Base-by-base conservation (phyloP, 2,113 vertebrate genomes). In the Brachirus orientalis region DNA sequence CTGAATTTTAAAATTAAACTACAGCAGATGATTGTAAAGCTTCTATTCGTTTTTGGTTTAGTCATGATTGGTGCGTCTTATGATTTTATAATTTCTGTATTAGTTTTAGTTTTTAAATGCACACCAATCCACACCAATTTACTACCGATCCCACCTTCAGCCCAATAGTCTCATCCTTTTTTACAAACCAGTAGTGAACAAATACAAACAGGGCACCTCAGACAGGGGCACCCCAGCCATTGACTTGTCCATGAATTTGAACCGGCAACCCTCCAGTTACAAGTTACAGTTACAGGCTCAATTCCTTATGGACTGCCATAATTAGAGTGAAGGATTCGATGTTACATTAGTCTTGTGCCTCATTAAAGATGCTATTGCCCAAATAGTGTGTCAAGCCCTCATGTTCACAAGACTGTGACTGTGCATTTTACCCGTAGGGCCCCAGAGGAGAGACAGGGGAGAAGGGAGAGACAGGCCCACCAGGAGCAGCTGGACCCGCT, bases 401-500 rank as follows among this genome's bases (percentile, higher is more conserved):
- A 52, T 10, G 12, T 16, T 78, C 56, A 75, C 56, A 70, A 47
- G 44, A 51, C 13, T 46, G 3, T 71, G 54, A 22, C 38, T 3
- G 8, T 80, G 19, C 14, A 3, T 76, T 41, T 83, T 41, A 17
- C 6, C 50, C 53, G 3, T 77, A 99, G 98, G 98, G 98, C 52
- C 89, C 90, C 10, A 96, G 95, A 95, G 98, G 98, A 86, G 97
- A 99, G 77, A 89, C 92, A 16, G 98, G 98, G 68, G 97, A 99
- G 84, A 99, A 99, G 84, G 98, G 98, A 74, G 98, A 99, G 82
- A 92, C 96, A 17, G 98, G 98, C n/a, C 95, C 96, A 1, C 96
- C 98, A 0, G 98, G 98, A 77, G 95, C 96, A 80, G 97, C 98
- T 4, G 98, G 98, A 75, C 97, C 97, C 2, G 86, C 97, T 1